phyloP scores from a whole-genome alignment of 2,888 invertebrate genomes.

The Eulithis prunata region DNA sequence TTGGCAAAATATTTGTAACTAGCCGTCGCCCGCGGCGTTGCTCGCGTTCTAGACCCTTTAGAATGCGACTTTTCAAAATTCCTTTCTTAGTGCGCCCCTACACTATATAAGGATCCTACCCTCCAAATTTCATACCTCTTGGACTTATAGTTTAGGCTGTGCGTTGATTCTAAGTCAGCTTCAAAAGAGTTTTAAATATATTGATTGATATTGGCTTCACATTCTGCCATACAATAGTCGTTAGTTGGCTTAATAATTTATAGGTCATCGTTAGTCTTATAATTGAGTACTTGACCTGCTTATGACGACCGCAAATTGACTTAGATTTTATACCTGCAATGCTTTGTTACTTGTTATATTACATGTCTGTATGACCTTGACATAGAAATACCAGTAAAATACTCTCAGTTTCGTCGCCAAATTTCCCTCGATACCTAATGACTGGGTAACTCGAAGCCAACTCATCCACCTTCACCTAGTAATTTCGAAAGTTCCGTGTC shows the following conservation, averaged over 20 bases:
- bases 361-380: slow-evolving; percentile 1
- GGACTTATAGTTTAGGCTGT: no score
- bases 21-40: no score
- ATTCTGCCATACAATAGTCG: neutral
- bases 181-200: no score
- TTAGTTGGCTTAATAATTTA: slow-evolving; percentile 1
- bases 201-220: neutral
- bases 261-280: neutral
- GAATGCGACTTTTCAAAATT: no score
- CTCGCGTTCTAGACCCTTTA: no score
- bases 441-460: slow-evolving; percentile 31
- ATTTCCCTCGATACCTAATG: slow-evolving; percentile 20
- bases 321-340: neutral
- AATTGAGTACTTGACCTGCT: slow-evolving; percentile 3
- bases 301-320: slow-evolving; percentile 2
- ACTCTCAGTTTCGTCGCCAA: neutral
- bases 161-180: no score
- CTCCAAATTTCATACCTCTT: no score
- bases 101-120: no score
- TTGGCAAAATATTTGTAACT: neutral
- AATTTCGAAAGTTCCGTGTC: slow-evolving; percentile 56
- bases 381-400: neutral
- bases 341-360: neutral
- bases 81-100: no score
- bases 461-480: slow-evolving; percentile 50